Conservation (phyloP, 2,113 vertebrate species). For the Natator depressus region DNA sequence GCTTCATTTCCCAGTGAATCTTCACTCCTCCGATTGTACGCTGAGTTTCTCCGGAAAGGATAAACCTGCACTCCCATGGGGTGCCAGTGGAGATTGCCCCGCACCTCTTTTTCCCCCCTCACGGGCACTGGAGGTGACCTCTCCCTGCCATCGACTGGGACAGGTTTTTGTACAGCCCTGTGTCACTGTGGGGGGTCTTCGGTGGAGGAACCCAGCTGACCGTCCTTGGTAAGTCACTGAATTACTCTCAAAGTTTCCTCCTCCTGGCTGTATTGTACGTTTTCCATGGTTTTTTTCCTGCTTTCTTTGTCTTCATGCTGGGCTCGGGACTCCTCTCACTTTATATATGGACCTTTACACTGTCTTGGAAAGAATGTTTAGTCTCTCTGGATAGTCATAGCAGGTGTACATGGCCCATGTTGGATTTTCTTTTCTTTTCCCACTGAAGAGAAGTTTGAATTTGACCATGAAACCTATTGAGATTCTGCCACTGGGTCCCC, state of each 20-base stretch:
- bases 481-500: neutral
- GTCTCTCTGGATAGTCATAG: neutral
- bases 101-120: neutral
- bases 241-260: slow-evolving; percentile 7
- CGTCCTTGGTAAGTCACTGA: slow-evolving; percentile 55
- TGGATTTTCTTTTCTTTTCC: neutral
- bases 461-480: neutral
- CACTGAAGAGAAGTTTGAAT: neutral
- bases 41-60: neutral
- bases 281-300: neutral
- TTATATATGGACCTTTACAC: neutral
- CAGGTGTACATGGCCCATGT: neutral
- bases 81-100: neutral
- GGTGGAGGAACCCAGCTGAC: neutral
- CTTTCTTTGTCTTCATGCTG: neutral
- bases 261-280: neutral
- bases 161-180: slow-evolving; percentile 47
- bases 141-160: neutral
- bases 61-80: neutral
- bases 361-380: neutral
- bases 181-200: slow-evolving; percentile 48
- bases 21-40: neutral
- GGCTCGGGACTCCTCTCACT: neutral
- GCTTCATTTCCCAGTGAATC: neutral
- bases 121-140: accelerated